These are phyloP conservation scores for Papilio protenor DNA, from an alignment of 2,888 invertebrate species.

Conservation along the genomic window DNA sequence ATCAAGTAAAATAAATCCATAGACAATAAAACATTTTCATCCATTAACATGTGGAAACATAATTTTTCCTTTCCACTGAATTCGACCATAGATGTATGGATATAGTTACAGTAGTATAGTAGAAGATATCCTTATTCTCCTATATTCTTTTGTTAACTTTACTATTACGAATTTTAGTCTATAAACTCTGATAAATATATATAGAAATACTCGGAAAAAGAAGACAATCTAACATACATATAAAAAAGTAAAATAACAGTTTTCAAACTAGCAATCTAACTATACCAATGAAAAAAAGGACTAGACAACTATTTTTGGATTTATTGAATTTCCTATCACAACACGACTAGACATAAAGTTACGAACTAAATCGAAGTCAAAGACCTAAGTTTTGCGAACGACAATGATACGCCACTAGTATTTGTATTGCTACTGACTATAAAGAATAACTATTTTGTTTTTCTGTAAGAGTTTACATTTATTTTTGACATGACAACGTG, in stretches of 20 bases:
- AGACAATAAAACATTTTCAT: no score
- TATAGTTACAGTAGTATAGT: no score
- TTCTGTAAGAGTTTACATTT: no score
- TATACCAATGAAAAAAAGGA: not conserved
- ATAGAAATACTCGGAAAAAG: not conserved
- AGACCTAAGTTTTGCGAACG: not conserved
- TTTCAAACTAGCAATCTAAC: not conserved
- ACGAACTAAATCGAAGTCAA: not conserved
- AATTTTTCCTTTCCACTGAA: no score
- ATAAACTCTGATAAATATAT: not conserved
- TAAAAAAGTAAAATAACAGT: not conserved
- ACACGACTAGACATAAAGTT: conserved; percentile 5
- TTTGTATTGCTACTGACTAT: no score
- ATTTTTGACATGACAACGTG: no score
- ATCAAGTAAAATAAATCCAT: no score
- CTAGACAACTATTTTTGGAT: not conserved
- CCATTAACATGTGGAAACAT: no score
- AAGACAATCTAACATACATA: not conserved
- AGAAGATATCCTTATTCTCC: no score
- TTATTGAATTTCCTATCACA: not conserved
- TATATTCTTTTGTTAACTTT: not conserved
- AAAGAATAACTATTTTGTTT: no score
- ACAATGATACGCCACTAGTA: not conserved
- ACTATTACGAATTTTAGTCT: not conserved
- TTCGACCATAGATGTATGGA: no score